Evolutionary conservation across 2,113 vertebrate genomes (phyloP), one percentile per base, ranked within the genome.

Genomic region (Stictonetta naevosa): DNA sequence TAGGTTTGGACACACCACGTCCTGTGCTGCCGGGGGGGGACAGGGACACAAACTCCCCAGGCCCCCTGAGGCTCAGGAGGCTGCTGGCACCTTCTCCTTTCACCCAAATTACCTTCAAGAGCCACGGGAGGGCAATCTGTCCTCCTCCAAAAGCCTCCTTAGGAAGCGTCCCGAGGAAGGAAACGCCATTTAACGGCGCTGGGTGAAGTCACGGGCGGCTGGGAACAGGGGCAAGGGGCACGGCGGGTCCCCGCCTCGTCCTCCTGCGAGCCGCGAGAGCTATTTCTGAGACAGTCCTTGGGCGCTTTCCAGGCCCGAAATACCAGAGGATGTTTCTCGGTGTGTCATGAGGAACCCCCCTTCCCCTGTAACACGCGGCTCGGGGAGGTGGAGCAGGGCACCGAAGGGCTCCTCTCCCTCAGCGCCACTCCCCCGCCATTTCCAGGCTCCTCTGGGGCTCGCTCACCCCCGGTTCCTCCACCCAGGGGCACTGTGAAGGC

Each of bases 41-140:
- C 0, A 0, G 46, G 4, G 26, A 29, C 55, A 40, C 0, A 0
- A 34, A 33, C 8, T 10, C 15, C 34, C 42, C 5, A 3, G 6
- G 3, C 4, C 28, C 22, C 12, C 15, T 3, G 34, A 60, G 22
- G 1, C 50, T 67, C 6, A 19, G 44, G 36, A 81, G 3, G 19
- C 68, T 58, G 16, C 62, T 19, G 31, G 50, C 31, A 52, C 34
- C 77, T 81, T 55, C 88, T 86, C 38, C 68, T 76, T 60, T 34
- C 71, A 28, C 83, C 74, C 88, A 34, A 1, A 44, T 18, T 86
- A 10, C 82, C 64, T 59, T 25, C 55, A n/a, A 29, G 63, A 52
- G 73, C 90, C 93, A 58, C 86, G 79, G 96, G 90, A 94, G 93
- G 80, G 77, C 79, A 67, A 91, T 10, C 42, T 52, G 52, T 14